phyloP scores from a whole-genome alignment of 2,797 vertebrate species.

The Tragelaphus eurycerus region DNA sequence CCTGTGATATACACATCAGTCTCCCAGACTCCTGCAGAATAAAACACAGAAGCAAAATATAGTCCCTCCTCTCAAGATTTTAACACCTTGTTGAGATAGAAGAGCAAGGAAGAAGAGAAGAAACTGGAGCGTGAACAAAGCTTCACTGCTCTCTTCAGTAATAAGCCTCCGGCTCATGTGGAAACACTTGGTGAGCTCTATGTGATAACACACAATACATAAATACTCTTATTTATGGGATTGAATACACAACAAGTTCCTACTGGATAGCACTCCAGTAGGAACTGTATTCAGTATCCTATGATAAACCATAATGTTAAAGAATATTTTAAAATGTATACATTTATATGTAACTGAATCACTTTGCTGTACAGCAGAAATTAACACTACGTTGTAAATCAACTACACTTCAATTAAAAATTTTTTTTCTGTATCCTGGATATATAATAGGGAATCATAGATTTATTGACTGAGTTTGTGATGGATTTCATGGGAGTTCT shows the following conservation, averaged over 20 bases:
- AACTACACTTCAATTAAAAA: neutral
- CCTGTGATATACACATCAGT: neutral
- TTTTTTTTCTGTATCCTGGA: neutral
- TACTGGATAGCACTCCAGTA: neutral
- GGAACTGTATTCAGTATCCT: neutral
- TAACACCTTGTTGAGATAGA: neutral
- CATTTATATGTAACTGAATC: neutral
- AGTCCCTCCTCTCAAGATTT: neutral
- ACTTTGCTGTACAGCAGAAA: neutral
- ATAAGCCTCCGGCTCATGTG: neutral
- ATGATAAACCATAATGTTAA: neutral
- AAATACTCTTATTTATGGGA: neutral
- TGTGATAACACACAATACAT: too few relatives aligned
- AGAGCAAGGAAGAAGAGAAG: neutral
- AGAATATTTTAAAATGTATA: neutral
- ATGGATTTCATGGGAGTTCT: neutral
- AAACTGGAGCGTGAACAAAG: neutral
- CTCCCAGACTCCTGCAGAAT: neutral
- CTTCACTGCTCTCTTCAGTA: neutral
- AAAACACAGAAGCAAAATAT: neutral
- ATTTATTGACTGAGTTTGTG: neutral
- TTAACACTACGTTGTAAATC: neutral
- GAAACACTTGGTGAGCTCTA: neutral
- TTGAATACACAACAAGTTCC: neutral
- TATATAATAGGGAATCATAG: neutral